phyloP scores from a whole-genome alignment of 2,888 invertebrate species.

The Eilema griseolum region DNA sequence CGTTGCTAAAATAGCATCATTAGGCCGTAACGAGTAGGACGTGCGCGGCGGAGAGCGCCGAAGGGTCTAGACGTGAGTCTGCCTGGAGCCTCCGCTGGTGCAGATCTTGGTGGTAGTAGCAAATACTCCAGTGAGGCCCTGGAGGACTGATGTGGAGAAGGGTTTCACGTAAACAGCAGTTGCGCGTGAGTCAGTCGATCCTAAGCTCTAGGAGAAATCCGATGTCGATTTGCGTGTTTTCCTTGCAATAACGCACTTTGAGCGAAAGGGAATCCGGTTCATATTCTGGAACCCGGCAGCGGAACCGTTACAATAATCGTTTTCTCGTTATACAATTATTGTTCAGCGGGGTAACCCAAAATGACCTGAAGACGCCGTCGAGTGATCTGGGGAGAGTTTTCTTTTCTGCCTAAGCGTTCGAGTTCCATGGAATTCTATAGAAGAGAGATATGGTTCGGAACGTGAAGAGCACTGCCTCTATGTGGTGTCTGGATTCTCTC shows the following conservation, averaged over 20 bases:
- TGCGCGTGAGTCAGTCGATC: constrained; percentile 87
- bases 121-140: constrained; percentile 89
- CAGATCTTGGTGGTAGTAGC: constrained; percentile 91
- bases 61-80: constrained; percentile 86
- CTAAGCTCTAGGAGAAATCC: constrained; percentile 86
- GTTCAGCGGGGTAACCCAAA: constrained; percentile 73
- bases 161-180: constrained; percentile 83
- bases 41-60: constrained; percentile 81
- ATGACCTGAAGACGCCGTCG: constrained; percentile 75
- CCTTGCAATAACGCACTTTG: constrained; percentile 61
- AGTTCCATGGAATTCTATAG: constrained; percentile 81
- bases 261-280: constrained; percentile 86
- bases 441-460: constrained; percentile 84
- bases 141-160: constrained; percentile 88
- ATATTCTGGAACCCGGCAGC: constrained; percentile 88
- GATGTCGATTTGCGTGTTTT: constrained; percentile 65
- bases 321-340: constrained; percentile 60
- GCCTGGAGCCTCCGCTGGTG: constrained; percentile 84
- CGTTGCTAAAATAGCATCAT: constrained; percentile 57
- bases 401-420: constrained; percentile 70
- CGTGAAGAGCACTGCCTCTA: constrained; percentile 66
- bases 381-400: constrained; percentile 73
- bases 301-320: constrained; percentile 79
- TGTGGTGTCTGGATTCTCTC: constrained; percentile 66
- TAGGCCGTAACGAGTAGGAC: constrained; percentile 88